Conservation (phyloP, 2,888 invertebrate genomes). For the Acleris laterana region DNA sequence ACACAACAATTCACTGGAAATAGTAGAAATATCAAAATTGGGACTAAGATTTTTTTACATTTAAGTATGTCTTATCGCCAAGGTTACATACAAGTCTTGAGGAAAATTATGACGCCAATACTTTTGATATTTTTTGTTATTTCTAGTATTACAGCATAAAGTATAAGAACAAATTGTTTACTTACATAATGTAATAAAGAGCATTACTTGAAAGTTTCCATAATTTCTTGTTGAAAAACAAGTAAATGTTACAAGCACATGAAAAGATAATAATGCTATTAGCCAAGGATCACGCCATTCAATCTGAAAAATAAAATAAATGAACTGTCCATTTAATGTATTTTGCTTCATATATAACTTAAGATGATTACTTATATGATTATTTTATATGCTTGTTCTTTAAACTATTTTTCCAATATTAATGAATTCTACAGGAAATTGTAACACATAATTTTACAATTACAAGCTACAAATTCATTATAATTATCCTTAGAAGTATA, state of each 20-base stretch:
- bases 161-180: slow-evolving; percentile 49
- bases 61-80: no score
- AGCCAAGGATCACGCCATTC: slow-evolving; percentile 96
- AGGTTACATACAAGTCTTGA: no score
- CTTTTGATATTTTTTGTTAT: no score
- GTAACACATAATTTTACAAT: neutral
- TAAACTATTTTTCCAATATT: neutral
- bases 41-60: no score
- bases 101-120: no score
- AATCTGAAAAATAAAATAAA: slow-evolving; percentile 85
- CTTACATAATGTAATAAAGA: slow-evolving; percentile 92
- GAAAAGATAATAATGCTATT: slow-evolving; percentile 89
- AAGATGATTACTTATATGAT: no score
- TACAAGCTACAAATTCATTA: neutral
- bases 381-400: slow-evolving; percentile 6
- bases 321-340: no score
- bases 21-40: no score
- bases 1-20: no score
- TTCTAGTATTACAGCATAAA: neutral
- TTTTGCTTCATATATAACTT: no score
- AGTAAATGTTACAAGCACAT: slow-evolving; percentile 90
- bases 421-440: neutral
- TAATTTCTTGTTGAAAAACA: slow-evolving; percentile 93
- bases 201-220: slow-evolving; percentile 93
- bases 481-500: neutral